Evolutionary conservation across 2,888 invertebrate genomes (phyloP).

Genomic region (Drosophila sordidapex): DNA sequence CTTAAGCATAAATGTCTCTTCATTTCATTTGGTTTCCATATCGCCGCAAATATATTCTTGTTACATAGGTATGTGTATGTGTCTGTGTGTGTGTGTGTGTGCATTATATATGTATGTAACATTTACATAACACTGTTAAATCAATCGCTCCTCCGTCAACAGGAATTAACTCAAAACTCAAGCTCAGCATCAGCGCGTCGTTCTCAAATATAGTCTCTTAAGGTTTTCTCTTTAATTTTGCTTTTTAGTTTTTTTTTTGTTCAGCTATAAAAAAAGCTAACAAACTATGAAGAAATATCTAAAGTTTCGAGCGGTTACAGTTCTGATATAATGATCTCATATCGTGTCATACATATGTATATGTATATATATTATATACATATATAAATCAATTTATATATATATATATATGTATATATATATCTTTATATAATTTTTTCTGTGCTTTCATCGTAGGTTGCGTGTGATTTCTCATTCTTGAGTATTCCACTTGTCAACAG

Average conservation of each 20-base stretch:
- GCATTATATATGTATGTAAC: constrained; percentile 26
- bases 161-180: constrained; percentile 18
- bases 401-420: constrained; percentile 1
- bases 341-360: constrained; percentile 18
- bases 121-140: constrained; percentile 14
- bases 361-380: constrained; percentile 6
- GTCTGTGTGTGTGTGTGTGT: constrained; percentile 7
- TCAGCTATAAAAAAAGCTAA: constrained; percentile 29
- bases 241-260: background rate
- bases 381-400: constrained; percentile 3
- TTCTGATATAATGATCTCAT: constrained; percentile 23
- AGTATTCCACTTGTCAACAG: constrained; percentile 17
- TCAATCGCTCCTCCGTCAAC: constrained; percentile 9
- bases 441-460: constrained; percentile 42
- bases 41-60: constrained; percentile 26
- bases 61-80: constrained; percentile 25
- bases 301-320: constrained; percentile 26
- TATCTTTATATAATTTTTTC: constrained; percentile 13
- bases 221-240: background rate
- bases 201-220: constrained; percentile 10
- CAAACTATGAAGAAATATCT: constrained; percentile 42
- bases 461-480: constrained; percentile 8
- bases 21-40: constrained; percentile 29
- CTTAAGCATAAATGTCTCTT: constrained; percentile 55
- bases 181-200: constrained; percentile 12